phyloP scores from a whole-genome alignment of 1,140 invertebrate species.

The Latrodectus geometricus region DNA sequence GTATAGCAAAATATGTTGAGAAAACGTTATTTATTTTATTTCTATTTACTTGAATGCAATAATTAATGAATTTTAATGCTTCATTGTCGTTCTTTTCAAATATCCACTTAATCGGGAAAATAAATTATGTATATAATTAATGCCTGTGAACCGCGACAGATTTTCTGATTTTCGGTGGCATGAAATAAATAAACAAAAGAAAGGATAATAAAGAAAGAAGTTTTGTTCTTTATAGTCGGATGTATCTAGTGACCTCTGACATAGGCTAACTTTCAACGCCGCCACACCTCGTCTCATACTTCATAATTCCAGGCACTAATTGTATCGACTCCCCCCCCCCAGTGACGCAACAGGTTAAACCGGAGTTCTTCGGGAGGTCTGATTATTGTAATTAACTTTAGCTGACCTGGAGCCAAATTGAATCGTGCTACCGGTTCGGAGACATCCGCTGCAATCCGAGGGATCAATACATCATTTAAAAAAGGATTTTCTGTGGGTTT shows the following conservation, averaged over 20 bases:
- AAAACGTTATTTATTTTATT: too few species aligned
- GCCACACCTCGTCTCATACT: slow-evolving; percentile 10
- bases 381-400: slow-evolving; percentile 33
- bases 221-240: background rate
- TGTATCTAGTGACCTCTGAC: slow-evolving; percentile 15
- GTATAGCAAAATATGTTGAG: too few species aligned
- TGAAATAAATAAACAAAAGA: background rate
- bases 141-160: too few species aligned
- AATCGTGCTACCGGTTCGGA: slow-evolving; percentile 17
- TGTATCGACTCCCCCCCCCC: slow-evolving; percentile 1
- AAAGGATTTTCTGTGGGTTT: too few species aligned
- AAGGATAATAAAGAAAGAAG: background rate
- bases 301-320: slow-evolving; percentile 27
- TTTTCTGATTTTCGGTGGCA: too few species aligned
- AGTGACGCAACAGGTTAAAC: slow-evolving; percentile 9
- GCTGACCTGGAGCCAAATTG: background rate
- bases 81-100: too few species aligned
- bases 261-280: slow-evolving; percentile 2
- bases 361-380: background rate
- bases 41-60: too few species aligned
- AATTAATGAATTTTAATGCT: too few species aligned
- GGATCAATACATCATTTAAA: too few species aligned
- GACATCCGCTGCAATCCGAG: too few species aligned
- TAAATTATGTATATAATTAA: too few species aligned
- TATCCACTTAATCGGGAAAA: too few species aligned